Base-by-base conservation (phyloP, 2,797 vertebrate species). In the Peromyscus melanophrys region DNA sequence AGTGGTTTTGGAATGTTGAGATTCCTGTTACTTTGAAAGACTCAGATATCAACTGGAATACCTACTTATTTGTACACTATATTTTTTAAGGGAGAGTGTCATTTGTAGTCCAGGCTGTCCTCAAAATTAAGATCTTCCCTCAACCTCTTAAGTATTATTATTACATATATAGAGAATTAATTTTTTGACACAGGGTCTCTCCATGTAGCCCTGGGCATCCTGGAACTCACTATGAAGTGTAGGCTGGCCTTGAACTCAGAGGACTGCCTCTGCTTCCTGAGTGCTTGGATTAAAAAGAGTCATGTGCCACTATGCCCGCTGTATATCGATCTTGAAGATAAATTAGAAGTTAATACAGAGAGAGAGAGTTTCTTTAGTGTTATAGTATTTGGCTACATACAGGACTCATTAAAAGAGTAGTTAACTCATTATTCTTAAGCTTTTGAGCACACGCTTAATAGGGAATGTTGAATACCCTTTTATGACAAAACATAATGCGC, bases 401-500 rank as follows among this genome's bases (percentile, higher is more conserved):
- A 17, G 89, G 88, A 67, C 11, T 46, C 59, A 49, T 49, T 89
- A 95, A 93, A 96, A 95, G 86, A 34, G 89, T 3, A 80, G 37
- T 92, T 90, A 77, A n/a, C 40, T 78, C 81, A 85, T 96, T 96
- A 71, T 52, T 46, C 37, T 78, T 78, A 52, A 82, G 81, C 40
- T 95, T 96, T 94, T 94, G 77, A 85, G 21, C 91, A 96, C 77
- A 96, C 89, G 65, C 40, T 92, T 94, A 89, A 94, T 73, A 78
- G 49, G 27, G 11, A 83, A 90, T 89, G 87, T 95, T 95, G 27
- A 96, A 69, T 83, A 46, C 90, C 31, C 6, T 96, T 43, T 94
- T 92, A 67, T 40, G 83, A 77, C 12, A 96, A 91, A 95, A 80
- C 3, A 29, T 90, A 81, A 11, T 90, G 37, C 25, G 57, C 17